Conservation (phyloP, 64 coral and sea anemone genomes). For the Stichodactyla helianthus region DNA sequence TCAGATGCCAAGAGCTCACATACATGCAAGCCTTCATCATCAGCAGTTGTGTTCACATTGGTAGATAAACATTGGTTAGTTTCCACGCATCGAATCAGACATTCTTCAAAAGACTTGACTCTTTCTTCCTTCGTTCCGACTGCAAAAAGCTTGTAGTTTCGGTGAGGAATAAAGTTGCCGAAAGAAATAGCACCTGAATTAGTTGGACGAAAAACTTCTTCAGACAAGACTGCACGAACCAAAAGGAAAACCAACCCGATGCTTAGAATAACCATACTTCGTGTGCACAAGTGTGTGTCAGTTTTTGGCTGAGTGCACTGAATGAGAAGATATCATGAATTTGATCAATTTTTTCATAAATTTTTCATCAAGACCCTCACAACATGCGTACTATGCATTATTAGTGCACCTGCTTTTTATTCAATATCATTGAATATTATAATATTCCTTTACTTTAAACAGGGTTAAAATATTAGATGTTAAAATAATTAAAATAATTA, state of each 20-base stretch:
- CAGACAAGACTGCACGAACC: not conserved
- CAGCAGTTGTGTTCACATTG: slow-evolving; percentile 13
- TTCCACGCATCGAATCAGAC: not conserved
- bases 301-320: too few relatives aligned
- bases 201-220: not conserved
- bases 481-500: too few relatives aligned
- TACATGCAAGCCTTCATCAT: not conserved
- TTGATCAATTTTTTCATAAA: too few relatives aligned
- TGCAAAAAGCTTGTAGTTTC: not conserved
- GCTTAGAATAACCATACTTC: not conserved
- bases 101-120: not conserved
- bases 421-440: too few relatives aligned
- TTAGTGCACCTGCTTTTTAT: too few relatives aligned
- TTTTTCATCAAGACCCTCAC: too few relatives aligned
- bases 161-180: slow-evolving; percentile 1
- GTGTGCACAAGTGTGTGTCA: too few relatives aligned
- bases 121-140: not conserved
- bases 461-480: too few relatives aligned
- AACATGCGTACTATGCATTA: too few relatives aligned
- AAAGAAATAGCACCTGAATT: not conserved
- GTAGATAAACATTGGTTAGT: not conserved
- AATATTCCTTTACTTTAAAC: too few relatives aligned
- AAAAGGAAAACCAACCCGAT: not conserved
- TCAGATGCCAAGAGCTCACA: not conserved
- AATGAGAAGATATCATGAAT: too few relatives aligned